These are phyloP conservation scores for Coleophora flavipennella DNA, from an alignment of 2,888 invertebrate species.

Conservation along the genomic window DNA sequence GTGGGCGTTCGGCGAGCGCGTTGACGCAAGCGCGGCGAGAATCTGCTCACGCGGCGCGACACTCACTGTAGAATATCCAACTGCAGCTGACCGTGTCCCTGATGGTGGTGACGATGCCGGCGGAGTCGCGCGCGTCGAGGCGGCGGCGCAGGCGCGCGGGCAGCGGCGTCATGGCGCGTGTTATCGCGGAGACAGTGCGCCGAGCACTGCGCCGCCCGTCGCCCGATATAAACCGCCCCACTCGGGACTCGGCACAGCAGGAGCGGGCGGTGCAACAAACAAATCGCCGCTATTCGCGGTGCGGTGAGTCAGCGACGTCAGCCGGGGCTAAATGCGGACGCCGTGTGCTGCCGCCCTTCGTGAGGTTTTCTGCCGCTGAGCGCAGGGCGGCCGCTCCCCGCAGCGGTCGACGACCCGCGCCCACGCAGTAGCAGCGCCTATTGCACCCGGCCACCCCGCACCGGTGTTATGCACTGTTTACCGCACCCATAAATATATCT, in stretches of 20 bases:
- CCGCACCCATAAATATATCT: neutral
- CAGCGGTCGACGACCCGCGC: conserved; percentile 64
- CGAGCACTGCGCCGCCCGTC: conserved; percentile 47
- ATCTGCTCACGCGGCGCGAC: conserved; percentile 24
- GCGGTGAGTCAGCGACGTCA: conserved; percentile 66
- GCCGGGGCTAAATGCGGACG: conserved; percentile 69
- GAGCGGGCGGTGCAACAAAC: conserved; percentile 67
- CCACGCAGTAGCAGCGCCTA: conserved; percentile 47
- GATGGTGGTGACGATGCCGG: conserved; percentile 73
- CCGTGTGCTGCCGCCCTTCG: conserved; percentile 69
- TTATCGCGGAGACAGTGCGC: conserved; percentile 51
- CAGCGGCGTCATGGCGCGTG: conserved; percentile 59
- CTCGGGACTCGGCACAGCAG: conserved; percentile 55
- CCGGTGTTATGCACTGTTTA: conserved; percentile 5
- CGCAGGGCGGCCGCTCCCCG: conserved; percentile 53
- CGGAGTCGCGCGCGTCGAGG: conserved; percentile 69
- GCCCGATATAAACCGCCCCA: conserved; percentile 23
- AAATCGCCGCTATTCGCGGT: conserved; percentile 66
- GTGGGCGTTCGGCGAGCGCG: conserved; percentile 20
- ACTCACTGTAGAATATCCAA: conserved; percentile 84
- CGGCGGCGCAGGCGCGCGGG: conserved; percentile 54
- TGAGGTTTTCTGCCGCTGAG: conserved; percentile 63
- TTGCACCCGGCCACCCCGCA: conserved; percentile 27
- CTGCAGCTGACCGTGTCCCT: conserved; percentile 80
- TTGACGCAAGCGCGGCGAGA: conserved; percentile 27